Percentiles rank a stretch among this genome's conserved stretches.
Conservation (phyloP, 2,888 invertebrate species). For the Malacosoma neustria region DNA sequence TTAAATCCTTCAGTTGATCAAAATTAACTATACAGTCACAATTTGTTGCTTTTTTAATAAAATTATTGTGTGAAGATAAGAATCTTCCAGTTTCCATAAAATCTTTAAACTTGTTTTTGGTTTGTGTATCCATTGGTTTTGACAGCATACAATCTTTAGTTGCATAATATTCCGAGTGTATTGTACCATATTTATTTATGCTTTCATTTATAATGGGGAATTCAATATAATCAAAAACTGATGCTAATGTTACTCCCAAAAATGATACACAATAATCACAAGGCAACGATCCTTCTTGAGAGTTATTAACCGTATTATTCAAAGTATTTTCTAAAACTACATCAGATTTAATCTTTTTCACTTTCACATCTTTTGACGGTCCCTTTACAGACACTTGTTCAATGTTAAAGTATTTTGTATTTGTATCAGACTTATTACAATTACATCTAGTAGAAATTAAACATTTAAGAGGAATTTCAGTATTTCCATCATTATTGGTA, state of each 20-base stretch:
- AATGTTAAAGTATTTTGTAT: not conserved
- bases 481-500: conserved; percentile 4
- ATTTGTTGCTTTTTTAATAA: conserved; percentile 1
- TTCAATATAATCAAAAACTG: too few relatives aligned
- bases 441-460: conserved; percentile 21
- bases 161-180: too few relatives aligned
- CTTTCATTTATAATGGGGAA: too few relatives aligned
- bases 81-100: too few relatives aligned
- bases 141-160: too few relatives aligned
- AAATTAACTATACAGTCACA: conserved; percentile 20
- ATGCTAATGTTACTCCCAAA: conserved; percentile 54
- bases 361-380: not conserved
- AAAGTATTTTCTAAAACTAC: not conserved
- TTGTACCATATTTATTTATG: too few relatives aligned
- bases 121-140: too few relatives aligned
- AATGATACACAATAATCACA: conserved; percentile 44
- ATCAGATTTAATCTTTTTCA: not conserved
- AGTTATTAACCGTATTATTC: conserved; percentile 1
- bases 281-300: conserved; percentile 14
- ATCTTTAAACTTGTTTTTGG: too few relatives aligned
- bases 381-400: not conserved
- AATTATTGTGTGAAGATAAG: conserved; percentile 2
- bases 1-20: conserved; percentile 20
- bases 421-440: conserved; percentile 15
- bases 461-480: conserved; percentile 18